Base-by-base conservation (phyloP, 1,140 invertebrate species). In the Macrostomum lignano region DNA sequence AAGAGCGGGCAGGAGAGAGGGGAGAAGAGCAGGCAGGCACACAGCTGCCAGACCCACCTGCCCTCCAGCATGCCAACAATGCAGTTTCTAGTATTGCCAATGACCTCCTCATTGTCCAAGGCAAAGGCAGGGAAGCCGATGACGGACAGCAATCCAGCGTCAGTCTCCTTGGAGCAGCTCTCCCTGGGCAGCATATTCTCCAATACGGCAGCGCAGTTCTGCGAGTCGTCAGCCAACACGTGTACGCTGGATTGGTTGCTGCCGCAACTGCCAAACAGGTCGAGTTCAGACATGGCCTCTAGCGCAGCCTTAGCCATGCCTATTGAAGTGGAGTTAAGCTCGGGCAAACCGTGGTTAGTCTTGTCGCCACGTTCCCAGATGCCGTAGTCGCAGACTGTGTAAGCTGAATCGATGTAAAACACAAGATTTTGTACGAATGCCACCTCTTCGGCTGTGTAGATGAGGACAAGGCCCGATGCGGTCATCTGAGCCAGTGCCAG, bases 321-420 rank as follows among this genome's bases (percentile, higher is more conserved):
- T 60, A 98, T 93, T 23, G 82, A 93, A 48, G 79, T 93, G 2
- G 88, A 81, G 64, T 98, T 98, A 2, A 98, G 59, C 62, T 98
- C 91, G 2, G 82, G 81, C 28, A 94, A 64, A 28, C 91, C 82
- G 62, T 93, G 81, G 61, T 98, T 98, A 23, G 86, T 94, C 63
- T 98, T 98, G 52, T 98, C 91, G 17, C 91, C 91, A 51, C 91
- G 65, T 59, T 96, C 88, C 91, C 91, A 98, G 38, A 96, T 79
- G 24, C 91, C 91, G 67, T 93, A 98, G 62, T 98, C 91, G n/a
- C n/a, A n/a, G n/a, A n/a, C n/a, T n/a, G n/a, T n/a, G 58, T 94
- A 94, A 2, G 84, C 79, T 21, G 77, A 77, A 57, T 94, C 84
- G 51, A 94, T 93, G 49, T 93, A 96, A 58, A 93, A 96, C 15